Evolutionary conservation across 2,113 vertebrate genomes (phyloP), one percentile per base, ranked within the genome.

Genomic region (Riparia riparia): DNA sequence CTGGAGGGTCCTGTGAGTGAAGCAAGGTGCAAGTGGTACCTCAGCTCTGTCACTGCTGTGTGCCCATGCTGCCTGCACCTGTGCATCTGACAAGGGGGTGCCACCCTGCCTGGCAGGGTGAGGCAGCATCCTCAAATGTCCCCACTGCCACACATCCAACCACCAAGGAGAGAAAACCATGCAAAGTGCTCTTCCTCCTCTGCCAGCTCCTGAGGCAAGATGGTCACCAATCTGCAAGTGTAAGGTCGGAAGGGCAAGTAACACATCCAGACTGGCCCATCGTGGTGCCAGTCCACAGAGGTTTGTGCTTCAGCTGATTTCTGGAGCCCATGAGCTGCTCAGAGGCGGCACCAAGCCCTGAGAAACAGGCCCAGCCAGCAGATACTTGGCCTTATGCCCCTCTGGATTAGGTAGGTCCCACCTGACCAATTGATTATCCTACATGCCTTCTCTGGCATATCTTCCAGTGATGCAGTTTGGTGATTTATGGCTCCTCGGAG

Each of bases 1-100:
- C 17, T 0, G 0, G 15, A 34, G 29, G 6, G 24, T 60, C 29
- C 50, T 47, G 29, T 17, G 58, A 60, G 34, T 6, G 2, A n/a
- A 65, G 65, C 0, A 1, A 24, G 70, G 29, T 26, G 31, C 13
- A 20, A 6, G 14, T 20, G 29, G 54, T 6, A 3, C 44, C 54
- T 90, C 42, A 79, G 44, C 31, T 85, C 45, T 74, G 45, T 39
- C 45, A 49, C 51, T 16, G 45, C 73, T 84, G 29, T 24, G 53
- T 9, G 34, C 37, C 50, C 45, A 22, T 3, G 4, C 41, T 56
- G 42, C 53, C 57, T 78, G 58, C 5, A 26, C 14, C 22, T 2
- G 0, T 29, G n/a, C 41, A 32, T 45, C 61, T 41, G 61, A 44
- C 0, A 3, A 18, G n/a, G 32, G 51, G 25, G 20, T 68, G 39